Evolutionary conservation across 2,797 vertebrate species (phyloP), one percentile per base, ranked within the genome.

Genomic region (Phrynocephalus guinanensis): DNA sequence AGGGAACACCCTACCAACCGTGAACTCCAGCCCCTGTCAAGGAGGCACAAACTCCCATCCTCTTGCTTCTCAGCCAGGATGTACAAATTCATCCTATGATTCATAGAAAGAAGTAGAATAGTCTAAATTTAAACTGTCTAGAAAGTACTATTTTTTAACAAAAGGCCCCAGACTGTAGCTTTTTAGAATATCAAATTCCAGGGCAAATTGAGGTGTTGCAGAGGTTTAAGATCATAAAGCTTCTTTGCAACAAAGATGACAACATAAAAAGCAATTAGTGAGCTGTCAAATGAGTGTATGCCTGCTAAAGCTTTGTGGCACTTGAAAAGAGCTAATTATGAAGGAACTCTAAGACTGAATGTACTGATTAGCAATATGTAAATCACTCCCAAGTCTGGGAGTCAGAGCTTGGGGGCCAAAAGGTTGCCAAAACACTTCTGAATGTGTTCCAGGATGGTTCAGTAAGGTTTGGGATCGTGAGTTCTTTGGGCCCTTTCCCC

Each of bases 191-290:
- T 26, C 30, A 78, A 71, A 4, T 85, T 90, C 67, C 84, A 71
- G 82, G 83, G 88, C 90, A 94, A 94, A 90, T 83, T 33, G 86
- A 91, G 90, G 84, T 85, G 9, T 89, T 95, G 92, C 83, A 90
- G 73, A 92, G 78, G 44, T 92, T 95, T 94, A 94, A 89, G 89
- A 92, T 90, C 85, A 90, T 90, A 93, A 95, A 94, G 81, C 88
- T 93, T 48, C 77, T 93, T 92, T 91, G 22, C 84, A 82, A 84
- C 92, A 90, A 93, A 84, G 85, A 91, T 91, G 93, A 94, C 90
- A 94, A 93, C 83, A 90, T 90, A 90, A 91, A 95, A 94, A 93
- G 88, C 86, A 94, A 94, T 94, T 94, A 95, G 87, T 82, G 89
- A 93, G 88, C 90, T 95, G 93, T 94, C 94, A 94, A 88, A 92